Base-by-base conservation (phyloP, 1,140 invertebrate species). In the Aphidius gifuensis region DNA sequence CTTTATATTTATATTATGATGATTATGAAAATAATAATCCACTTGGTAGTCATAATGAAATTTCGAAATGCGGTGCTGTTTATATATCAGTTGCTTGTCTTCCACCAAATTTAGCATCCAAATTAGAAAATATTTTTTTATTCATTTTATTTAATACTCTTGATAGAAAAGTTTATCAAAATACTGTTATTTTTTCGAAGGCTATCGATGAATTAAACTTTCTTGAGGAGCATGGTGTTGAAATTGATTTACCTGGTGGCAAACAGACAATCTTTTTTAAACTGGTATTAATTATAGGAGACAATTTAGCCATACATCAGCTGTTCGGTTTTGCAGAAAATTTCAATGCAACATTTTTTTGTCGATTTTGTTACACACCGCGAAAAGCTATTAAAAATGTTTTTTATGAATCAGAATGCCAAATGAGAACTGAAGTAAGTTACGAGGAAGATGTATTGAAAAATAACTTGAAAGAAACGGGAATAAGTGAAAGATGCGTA, bases 241-340 rank as follows among this genome's bases (percentile, higher is more conserved):
- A 42, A 32, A 23, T 74, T 16, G 49, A 53, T 56, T 50, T 56
- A 56, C 16, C 64, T 53, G 49, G 47, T 38, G 51, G 55, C 58
- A 61, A n/a, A 5, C 55, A 46, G 58, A 53, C 60, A 7, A 62
- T 77, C 54, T 68, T 67, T 61, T 73, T 76, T 62, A 53, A 63
- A 61, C 54, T 77, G 53, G 46, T 38, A 38, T 62, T 72, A 49
- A 54, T 76, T 55, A 45, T 69, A 16, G 76, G 74, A 9, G 75
- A 79, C 60, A 79, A 79, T 59, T 61, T 78, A 42, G 70, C 72
- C 9, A 8, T 75, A 8, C 69, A 79, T 66, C 51, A 58, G n/a
- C 53, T 76, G 9, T 53, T 75, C 40, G 76, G 72, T 43, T 74
- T 76, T 51, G 44, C 39, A 21, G 68, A 71, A 58, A 68, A 63